Evolutionary conservation across 2,797 vertebrate species (phyloP).

Genomic region (Ceryle rudis): DNA sequence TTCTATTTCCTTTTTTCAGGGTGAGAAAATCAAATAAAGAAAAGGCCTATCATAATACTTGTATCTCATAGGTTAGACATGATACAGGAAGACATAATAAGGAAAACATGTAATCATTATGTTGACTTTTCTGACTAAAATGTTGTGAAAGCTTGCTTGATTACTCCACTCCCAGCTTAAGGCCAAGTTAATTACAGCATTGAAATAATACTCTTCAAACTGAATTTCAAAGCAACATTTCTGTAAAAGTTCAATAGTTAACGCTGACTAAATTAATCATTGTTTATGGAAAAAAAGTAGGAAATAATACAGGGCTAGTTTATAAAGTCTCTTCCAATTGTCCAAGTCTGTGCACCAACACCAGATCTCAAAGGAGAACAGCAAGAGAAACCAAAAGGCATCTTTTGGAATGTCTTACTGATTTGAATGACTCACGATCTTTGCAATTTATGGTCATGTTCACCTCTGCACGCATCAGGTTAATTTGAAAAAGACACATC

Average conservation of each 20-base stretch:
- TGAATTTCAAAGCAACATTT: neutral
- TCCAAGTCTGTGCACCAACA: neutral
- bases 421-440: neutral
- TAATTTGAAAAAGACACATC: neutral
- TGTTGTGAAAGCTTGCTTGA: neutral
- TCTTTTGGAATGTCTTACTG: neutral
- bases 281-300: neutral
- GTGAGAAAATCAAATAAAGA: neutral
- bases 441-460: neutral
- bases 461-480: neutral
- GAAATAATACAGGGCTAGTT: neutral
- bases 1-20: neutral
- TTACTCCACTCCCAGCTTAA: neutral
- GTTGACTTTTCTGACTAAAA: neutral
- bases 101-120: neutral
- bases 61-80: neutral
- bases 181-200: neutral
- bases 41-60: neutral
- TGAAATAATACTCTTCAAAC: neutral
- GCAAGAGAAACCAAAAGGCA: neutral
- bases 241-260: neutral
- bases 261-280: neutral
- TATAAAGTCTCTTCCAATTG: neutral
- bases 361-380: neutral
- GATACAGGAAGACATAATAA: neutral